Evolutionary conservation across 2,113 vertebrate species (phyloP), one percentile per base, ranked within the genome.

Genomic region (Thinocorus orbignyianus): DNA sequence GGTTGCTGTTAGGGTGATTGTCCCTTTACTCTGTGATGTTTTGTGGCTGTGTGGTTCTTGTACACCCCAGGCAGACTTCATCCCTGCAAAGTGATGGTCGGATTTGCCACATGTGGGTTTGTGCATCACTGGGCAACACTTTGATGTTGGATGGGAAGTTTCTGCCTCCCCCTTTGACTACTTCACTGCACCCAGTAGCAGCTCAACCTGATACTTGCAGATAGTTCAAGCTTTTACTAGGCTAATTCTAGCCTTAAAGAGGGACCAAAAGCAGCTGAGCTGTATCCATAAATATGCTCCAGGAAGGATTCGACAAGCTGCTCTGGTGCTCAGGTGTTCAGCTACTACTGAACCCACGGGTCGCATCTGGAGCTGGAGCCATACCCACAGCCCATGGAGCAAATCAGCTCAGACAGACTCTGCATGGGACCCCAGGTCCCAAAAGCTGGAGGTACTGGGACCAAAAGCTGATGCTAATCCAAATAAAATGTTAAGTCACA

Each of bases 61-160:
- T 20, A 26, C 13, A 51, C 11, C 60, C 28, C 35, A 17, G 78
- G 24, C 35, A 49, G 65, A 23, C 10, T 54, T 81, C n/a, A 28
- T 23, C 70, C 66, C 33, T 81, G 46, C 16, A 62, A 48, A 77
- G 35, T 18, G 41, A 25, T 51, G 54, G 48, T 41, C 0, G 3
- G 31, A 35, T 81, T 62, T 68, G 17, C n/a, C 41, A n/a, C 0
- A 0, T 17, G n/a, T 25, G 30, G 23, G 30, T 71, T 73, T 37
- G 6, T 4, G 13, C 3, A 1, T 57, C 6, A 1, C n/a, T 35
- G 49, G n/a, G 55, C 26, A 58, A 25, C 4, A 6, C 16, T 58
- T 64, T 1, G 11, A 19, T 62, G 49, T 57, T 46, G 31, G 30
- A 5, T 68, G 42, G 48, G 25, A 91, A 61, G 10, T 12, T 55